A percentile compares a stretch with the other conserved stretches of the same genome.
These are phyloP conservation scores for Coronaproctus castanopsis DNA, from an alignment of 2,888 invertebrate species.

Conservation along the genomic window DNA sequence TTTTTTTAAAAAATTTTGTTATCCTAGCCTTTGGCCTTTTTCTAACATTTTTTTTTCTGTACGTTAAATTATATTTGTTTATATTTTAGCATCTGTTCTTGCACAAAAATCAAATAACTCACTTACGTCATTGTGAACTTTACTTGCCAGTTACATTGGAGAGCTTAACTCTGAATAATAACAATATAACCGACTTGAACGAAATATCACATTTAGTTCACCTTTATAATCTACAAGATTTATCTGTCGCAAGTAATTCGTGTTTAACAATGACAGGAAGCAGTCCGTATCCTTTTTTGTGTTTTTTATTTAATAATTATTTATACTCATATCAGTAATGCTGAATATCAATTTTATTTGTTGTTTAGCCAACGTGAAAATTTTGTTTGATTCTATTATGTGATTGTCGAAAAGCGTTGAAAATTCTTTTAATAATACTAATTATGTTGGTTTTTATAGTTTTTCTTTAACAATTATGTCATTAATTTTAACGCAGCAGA, in stretches of 20 bases:
- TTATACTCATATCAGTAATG: no score
- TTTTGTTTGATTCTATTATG: no score
- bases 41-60: conserved; percentile 9
- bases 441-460: no score
- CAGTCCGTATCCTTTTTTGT: conserved; percentile 53
- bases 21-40: neutral
- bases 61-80: conserved; percentile 10
- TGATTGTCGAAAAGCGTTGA: no score
- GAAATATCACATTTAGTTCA: conserved; percentile 64
- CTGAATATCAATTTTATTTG: no score
- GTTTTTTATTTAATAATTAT: no score
- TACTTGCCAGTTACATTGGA: conserved; percentile 56
- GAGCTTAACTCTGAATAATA: conserved; percentile 57
- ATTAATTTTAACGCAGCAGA: no score
- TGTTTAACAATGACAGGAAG: conserved; percentile 60
- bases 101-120: conserved; percentile 66
- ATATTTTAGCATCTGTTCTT: conserved; percentile 52
- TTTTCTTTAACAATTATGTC: no score
- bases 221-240: conserved; percentile 51
- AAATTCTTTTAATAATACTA: no score
- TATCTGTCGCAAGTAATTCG: conserved; percentile 71
- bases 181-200: conserved; percentile 64
- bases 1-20: no score
- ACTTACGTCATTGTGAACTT: conserved; percentile 59
- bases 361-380: no score